Evolutionary conservation across 1,140 invertebrate genomes (phyloP).

Genomic region (Delia radicum): DNA sequence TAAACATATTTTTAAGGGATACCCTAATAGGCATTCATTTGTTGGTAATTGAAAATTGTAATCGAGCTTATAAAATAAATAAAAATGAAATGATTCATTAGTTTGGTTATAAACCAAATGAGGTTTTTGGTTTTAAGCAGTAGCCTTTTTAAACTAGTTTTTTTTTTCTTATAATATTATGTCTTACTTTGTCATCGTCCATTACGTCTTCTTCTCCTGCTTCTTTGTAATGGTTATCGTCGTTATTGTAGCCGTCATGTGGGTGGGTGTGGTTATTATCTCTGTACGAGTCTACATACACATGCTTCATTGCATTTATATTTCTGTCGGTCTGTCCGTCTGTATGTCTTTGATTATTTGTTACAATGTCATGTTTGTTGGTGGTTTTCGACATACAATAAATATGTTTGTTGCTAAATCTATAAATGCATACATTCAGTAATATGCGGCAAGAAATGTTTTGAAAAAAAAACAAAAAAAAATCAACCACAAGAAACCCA

Average conservation of each 20-base stretch:
- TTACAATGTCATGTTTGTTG: conserved; percentile 14
- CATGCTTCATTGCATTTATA: neutral
- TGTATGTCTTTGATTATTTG: conserved; percentile 5
- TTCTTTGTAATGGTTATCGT: too few species aligned
- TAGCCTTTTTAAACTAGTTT: neutral
- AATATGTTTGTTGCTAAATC: neutral
- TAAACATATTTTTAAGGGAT: too few species aligned
- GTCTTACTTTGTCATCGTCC: neutral
- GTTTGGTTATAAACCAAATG: neutral
- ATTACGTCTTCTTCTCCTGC: too few species aligned
- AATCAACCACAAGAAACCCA: neutral
- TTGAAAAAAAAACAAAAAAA: neutral
- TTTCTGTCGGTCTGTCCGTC: neutral
- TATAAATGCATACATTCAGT: neutral
- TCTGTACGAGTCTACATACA: neutral
- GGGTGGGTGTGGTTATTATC: neutral
- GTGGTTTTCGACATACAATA: neutral
- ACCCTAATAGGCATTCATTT: too few species aligned
- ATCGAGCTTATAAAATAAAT: neutral
- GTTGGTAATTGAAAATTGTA: neutral
- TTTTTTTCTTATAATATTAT: neutral
- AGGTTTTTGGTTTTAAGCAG: neutral
- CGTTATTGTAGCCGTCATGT: neutral
- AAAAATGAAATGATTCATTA: neutral
- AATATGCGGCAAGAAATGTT: neutral